These are phyloP conservation scores for Heteromurus nitidus DNA, from an alignment of 2,888 invertebrate species.

Conservation along the genomic window DNA sequence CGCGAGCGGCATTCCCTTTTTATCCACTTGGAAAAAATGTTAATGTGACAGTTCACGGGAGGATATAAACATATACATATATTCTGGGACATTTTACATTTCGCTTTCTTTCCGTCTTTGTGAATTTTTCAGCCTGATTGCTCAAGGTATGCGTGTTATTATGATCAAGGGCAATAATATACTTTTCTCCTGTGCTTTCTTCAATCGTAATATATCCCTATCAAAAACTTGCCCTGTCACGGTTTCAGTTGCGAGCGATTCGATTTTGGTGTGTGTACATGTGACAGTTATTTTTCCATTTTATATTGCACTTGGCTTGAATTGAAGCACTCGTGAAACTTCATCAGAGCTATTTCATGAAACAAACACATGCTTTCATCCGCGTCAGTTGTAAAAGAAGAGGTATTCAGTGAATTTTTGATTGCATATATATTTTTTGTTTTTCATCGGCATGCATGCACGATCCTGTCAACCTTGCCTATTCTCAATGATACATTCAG, in stretches of 20 bases:
- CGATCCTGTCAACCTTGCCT: slow-evolving; percentile 20
- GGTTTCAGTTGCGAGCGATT: background rate
- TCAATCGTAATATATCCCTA: background rate
- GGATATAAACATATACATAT: slow-evolving; percentile 15
- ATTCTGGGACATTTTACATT: slow-evolving; percentile 12
- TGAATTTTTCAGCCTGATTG: slow-evolving; percentile 41
- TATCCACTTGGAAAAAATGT: slow-evolving; percentile 31
- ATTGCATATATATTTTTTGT: background rate
- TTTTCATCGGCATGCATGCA: too few species aligned
- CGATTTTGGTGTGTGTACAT: too few species aligned
- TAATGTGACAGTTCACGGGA: slow-evolving; percentile 34
- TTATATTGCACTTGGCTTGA: background rate
- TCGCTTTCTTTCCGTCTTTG: slow-evolving; percentile 2
- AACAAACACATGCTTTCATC: too few species aligned
- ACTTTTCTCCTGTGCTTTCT: background rate
- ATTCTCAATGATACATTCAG: too few species aligned
- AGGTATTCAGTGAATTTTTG: slow-evolving; percentile 11
- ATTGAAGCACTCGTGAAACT: background rate
- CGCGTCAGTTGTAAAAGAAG: background rate
- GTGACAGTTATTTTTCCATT: slow-evolving; percentile 7
- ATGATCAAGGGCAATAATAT: background rate
- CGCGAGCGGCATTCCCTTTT: slow-evolving; percentile 16
- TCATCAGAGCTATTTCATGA: background rate
- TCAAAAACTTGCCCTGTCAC: background rate
- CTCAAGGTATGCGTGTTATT: slow-evolving; percentile 8